A percentile compares a stretch with the other conserved stretches of the same genome.
phyloP scores from a whole-genome alignment of 1,140 invertebrate genomes.

The Dendroctonus ponderosae region DNA sequence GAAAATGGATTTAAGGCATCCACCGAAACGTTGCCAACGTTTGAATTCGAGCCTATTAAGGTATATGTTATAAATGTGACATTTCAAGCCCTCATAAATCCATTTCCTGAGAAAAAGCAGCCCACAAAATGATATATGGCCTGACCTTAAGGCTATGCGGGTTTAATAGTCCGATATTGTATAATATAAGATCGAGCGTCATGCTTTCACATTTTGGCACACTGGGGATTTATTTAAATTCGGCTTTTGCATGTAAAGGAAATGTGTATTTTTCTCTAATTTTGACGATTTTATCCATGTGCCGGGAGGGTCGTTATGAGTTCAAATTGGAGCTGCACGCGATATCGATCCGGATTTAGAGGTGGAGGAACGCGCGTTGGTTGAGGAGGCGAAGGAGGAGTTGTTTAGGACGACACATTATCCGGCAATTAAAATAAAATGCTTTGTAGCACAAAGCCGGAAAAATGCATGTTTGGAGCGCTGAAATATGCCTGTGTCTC shows the following conservation, averaged over 20 bases:
- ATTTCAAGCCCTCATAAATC: no score
- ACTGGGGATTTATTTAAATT: conserved; percentile 7
- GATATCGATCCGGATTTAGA: no score
- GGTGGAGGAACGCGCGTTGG: no score
- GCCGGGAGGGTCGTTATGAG: not conserved
- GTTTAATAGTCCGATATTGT: conserved; percentile 5
- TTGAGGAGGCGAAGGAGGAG: no score
- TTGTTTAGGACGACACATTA: no score
- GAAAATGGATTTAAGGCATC: no score
- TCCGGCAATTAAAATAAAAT: no score
- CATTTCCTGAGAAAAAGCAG: not conserved
- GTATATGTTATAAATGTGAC: no score
- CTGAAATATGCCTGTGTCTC: conserved; percentile 19
- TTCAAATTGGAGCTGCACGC: not conserved
- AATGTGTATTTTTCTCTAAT: conserved; percentile 15
- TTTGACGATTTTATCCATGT: not conserved
- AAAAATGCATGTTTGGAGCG: conserved; percentile 14
- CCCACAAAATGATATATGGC: conserved; percentile 2
- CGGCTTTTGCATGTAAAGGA: conserved; percentile 14
- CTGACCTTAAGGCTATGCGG: conserved; percentile 3
- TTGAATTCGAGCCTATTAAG: no score
- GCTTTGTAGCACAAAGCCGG: not conserved
- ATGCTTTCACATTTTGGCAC: conserved; percentile 9
- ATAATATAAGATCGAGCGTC: not conserved
- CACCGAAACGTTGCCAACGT: no score